Conservation (phyloP, 2,888 invertebrate genomes). For the Rutpela maculata region DNA sequence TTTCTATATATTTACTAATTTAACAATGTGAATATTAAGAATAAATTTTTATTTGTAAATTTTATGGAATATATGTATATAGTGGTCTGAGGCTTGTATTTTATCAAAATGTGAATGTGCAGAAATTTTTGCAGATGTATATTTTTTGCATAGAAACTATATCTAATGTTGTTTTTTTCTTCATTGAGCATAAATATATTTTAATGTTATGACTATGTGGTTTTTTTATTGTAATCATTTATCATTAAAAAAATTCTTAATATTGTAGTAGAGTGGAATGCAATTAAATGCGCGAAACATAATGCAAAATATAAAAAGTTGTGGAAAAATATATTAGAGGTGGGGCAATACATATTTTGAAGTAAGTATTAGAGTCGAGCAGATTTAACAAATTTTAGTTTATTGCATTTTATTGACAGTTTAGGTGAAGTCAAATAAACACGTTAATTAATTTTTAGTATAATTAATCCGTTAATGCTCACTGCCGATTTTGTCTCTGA, state of each 20-base stretch:
- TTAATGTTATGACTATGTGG: slow-evolving; percentile 54
- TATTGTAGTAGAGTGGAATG: too few species aligned
- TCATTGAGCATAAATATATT: slow-evolving; percentile 53
- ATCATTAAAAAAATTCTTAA: too few species aligned
- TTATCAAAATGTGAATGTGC: slow-evolving; percentile 41
- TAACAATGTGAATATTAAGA: slow-evolving; percentile 44
- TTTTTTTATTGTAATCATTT: background rate
- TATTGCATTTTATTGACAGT: too few species aligned
- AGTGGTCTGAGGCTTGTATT: slow-evolving; percentile 55
- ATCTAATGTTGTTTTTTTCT: slow-evolving; percentile 51
- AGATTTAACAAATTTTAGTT: too few species aligned
- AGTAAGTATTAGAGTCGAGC: too few species aligned
- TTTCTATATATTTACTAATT: slow-evolving; percentile 43
- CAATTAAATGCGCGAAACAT: too few species aligned
- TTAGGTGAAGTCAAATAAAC: too few species aligned
- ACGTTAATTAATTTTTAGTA: too few species aligned
- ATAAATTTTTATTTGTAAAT: slow-evolving; percentile 41
- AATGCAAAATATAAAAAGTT: background rate
- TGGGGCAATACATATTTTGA: too few species aligned
- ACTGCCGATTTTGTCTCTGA: too few species aligned
- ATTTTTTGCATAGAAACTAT: slow-evolving; percentile 52
- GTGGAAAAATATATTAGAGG: too few species aligned
- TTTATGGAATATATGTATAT: slow-evolving; percentile 48
- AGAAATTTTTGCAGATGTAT: slow-evolving; percentile 53
- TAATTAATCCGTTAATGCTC: too few species aligned